A percentile compares a stretch with the other conserved stretches of the same genome.
phyloP scores from a whole-genome alignment of 2,113 vertebrate genomes.

The Phylloscopus trochiloides region DNA sequence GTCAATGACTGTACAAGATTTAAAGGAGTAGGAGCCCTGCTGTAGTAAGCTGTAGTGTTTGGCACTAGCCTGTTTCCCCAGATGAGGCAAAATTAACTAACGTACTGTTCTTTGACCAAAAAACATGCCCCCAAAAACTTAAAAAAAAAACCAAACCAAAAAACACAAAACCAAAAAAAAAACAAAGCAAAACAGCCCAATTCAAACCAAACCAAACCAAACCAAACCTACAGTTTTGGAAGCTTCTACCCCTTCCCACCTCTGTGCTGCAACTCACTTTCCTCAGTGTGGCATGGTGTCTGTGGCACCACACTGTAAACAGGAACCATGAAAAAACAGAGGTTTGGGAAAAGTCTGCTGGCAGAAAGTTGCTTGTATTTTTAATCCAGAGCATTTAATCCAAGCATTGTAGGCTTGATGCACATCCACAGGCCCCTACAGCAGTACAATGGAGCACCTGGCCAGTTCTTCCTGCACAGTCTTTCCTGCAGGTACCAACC shows the following conservation, averaged over 20 bases:
- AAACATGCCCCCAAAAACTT: neutral
- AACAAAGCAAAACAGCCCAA: no score
- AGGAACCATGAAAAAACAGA: neutral
- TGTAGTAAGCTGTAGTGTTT: neutral
- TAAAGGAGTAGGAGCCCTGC: neutral
- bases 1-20: neutral
- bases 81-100: neutral
- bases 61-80: neutral
- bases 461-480: neutral
- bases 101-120: neutral
- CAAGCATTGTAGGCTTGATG: neutral
- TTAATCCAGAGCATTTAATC: neutral
- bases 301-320: neutral
- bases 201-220: neutral
- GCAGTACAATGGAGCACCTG: neutral
- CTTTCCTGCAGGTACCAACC: neutral
- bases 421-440: neutral
- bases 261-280: neutral
- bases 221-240: neutral
- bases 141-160: fast-evolving
- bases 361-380: neutral
- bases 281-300: neutral
- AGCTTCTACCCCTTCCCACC: neutral
- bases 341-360: neutral
- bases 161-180: no score